Base-by-base conservation (phyloP, 2,888 invertebrate genomes). In the Kuschelorhynchus macadamiae region DNA sequence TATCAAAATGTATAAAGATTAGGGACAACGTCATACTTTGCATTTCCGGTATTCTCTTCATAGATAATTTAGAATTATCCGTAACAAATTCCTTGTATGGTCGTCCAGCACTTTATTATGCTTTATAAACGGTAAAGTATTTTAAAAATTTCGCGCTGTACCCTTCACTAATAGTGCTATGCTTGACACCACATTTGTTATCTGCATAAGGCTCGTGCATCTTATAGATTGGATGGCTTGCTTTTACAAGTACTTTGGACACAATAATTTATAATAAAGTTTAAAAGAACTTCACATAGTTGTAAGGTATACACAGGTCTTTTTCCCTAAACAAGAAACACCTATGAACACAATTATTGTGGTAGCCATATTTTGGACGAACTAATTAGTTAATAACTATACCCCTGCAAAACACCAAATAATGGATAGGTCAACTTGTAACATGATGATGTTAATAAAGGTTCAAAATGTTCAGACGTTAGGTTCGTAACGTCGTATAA, bases 21-120 rank as follows among this genome's bases (percentile, higher is more conserved):
- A 60, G 55, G 42, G 32, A 64, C 44, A 64, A 64, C 63, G 68
- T 68, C 68, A 64, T 64, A 68, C 68, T 64, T 59, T 53, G 60
- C 36, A 60, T 68, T 68, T 68, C 68, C 68, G 63, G 68, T 63
- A 68, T 68, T 68, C 64, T 42, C 50, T 59, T 64, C 68, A 56
- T 68, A 49, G 64, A 63, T 59, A 64, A 68, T 68, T 49, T 9
- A 39, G 63, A 68, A 68, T 64, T 53, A 64, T 64, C 68, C 68
- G 64, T 68, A 68, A 18, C 64, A 64, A 68, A 68, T 64, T 52
- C 68, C 68, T 59, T 68, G 20, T 64, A 63, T 53, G 68, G 53
- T 59, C 68, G 64, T 46, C 59, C 50, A 30, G 60, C 53, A 68
- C 59, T 64, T 57, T 60, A 68, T 68, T 68, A 64, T 63, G 49